Conservation (phyloP, 2,113 vertebrate species). For the Rhynchopsitta pachyrhyncha region DNA sequence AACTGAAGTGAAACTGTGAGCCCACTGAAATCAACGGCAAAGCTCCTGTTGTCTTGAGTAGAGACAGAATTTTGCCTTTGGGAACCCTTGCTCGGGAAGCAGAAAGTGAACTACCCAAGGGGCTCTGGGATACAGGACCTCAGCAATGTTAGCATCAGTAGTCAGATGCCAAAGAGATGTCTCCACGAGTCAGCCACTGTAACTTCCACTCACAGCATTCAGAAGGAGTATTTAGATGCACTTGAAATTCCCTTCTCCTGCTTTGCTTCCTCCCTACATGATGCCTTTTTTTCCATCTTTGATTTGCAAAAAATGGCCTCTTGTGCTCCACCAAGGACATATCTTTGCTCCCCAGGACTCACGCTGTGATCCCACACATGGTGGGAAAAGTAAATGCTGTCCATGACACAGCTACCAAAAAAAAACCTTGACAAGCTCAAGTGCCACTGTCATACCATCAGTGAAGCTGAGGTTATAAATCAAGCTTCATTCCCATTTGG, state of each 20-base stretch:
- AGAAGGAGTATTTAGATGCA: background rate
- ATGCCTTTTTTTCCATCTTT: background rate
- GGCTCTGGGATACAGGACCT: background rate
- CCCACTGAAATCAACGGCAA: background rate
- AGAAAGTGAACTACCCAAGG: background rate
- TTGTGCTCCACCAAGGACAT: background rate
- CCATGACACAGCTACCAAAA: background rate
- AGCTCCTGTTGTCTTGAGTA: background rate
- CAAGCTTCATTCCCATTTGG: slow-evolving; percentile 63
- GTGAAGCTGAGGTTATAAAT: slow-evolving; percentile 63
- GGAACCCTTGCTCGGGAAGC: background rate
- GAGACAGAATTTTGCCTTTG: background rate
- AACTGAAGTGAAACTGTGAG: background rate
- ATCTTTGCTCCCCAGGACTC: background rate
- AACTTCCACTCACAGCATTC: background rate
- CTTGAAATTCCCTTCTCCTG: background rate
- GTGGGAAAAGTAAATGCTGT: background rate
- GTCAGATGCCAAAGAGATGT: background rate
- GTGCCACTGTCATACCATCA: slow-evolving; percentile 5
- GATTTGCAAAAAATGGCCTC: background rate
- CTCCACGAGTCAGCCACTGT: background rate
- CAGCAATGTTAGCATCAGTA: background rate
- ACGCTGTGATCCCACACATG: background rate
- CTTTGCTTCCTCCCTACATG: background rate
- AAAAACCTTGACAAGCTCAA: slow-evolving; percentile 34